phyloP scores from a whole-genome alignment of 1,140 invertebrate genomes.

The Heliothis virescens region DNA sequence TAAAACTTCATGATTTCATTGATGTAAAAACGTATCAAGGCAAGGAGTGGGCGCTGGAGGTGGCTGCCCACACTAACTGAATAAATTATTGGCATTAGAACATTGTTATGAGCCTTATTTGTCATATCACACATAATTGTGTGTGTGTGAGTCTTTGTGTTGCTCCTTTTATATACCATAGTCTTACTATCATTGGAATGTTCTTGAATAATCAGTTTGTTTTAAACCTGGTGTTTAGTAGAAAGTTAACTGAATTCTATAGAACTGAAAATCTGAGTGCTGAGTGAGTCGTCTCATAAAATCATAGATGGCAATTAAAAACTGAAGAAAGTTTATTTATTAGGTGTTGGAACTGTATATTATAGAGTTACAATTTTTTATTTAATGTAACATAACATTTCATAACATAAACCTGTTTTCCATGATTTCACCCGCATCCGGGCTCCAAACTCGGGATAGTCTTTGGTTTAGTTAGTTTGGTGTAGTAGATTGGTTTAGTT shows the following conservation, averaged over 20 bases:
- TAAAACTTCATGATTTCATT: conserved; percentile 51
- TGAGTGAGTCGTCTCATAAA: neutral
- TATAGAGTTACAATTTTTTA: no score
- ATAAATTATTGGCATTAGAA: conserved; percentile 84
- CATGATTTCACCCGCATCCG: no score
- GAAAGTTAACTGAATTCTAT: conserved; percentile 2
- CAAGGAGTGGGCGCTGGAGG: conserved; percentile 77
- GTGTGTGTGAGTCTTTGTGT: conserved; percentile 39
- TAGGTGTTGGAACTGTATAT: no score
- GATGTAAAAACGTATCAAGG: conserved; percentile 70
- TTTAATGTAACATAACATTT: neutral
- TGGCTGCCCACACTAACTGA: conserved; percentile 78
- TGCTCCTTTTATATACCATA: conserved; percentile 14
- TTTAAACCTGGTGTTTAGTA: neutral
- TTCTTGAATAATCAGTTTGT: conserved; percentile 23
- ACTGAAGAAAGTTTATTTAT: neutral
- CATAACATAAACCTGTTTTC: neutral
- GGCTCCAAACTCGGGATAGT: no score
- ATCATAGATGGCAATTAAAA: neutral
- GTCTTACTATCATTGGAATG: conserved; percentile 19
- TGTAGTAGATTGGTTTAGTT: no score
- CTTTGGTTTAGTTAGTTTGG: no score
- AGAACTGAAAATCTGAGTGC: neutral
- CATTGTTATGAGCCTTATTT: conserved; percentile 78
- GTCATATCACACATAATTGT: conserved; percentile 68